Conservation (phyloP, 2,888 invertebrate genomes). For the Myopa tessellatipennis region DNA sequence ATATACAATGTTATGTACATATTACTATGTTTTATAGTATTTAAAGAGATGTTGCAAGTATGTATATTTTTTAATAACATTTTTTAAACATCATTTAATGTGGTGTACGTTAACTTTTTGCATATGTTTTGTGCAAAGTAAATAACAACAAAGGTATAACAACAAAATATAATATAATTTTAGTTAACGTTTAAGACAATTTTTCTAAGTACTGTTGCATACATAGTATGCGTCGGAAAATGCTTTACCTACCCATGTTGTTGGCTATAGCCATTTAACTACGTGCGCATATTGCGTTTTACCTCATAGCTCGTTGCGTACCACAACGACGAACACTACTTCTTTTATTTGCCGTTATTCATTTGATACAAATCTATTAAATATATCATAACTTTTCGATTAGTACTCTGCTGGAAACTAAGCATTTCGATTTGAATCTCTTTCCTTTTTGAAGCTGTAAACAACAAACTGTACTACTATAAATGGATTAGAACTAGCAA, state of each 20-base stretch:
- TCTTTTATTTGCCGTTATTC: conserved; percentile 58
- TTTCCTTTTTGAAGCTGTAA: too few relatives aligned
- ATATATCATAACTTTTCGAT: too few relatives aligned
- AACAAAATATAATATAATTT: neutral
- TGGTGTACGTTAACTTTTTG: conserved; percentile 13
- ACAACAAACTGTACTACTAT: too few relatives aligned
- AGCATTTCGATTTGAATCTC: too few relatives aligned
- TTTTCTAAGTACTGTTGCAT: neutral
- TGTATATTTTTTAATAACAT: conserved; percentile 30
- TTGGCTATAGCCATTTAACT: neutral
- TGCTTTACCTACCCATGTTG: neutral
- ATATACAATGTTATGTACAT: conserved; percentile 47
- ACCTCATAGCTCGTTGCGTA: neutral
- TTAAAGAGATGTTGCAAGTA: conserved; percentile 37
- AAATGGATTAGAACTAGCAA: too few relatives aligned
- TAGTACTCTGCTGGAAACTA: too few relatives aligned
- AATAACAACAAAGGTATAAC: neutral
- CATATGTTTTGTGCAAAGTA: neutral
- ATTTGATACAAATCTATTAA: too few relatives aligned
- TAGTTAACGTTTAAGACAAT: neutral
- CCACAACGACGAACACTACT: conserved; percentile 29
- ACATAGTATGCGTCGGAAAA: neutral
- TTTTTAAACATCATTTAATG: conserved; percentile 22
- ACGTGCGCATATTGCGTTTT: neutral
- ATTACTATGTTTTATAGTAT: conserved; percentile 61